phyloP scores from a whole-genome alignment of 2,797 vertebrate genomes.

The Periophthalmus magnuspinnatus region DNA sequence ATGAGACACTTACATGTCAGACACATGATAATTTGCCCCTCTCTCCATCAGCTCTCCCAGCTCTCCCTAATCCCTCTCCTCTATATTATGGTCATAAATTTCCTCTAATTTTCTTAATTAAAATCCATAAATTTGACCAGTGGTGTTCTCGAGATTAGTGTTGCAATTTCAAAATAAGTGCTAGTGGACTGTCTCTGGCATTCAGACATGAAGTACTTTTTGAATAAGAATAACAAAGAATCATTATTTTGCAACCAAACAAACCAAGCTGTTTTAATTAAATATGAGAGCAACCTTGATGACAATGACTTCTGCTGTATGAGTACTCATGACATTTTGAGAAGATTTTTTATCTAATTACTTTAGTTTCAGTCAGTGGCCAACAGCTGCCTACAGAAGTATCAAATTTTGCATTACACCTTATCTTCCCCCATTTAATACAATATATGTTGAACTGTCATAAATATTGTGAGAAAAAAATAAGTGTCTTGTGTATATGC shows the following conservation, averaged over 20 bases:
- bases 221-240: background rate
- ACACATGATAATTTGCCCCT: slow-evolving; percentile 60
- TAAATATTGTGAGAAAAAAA: background rate
- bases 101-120: slow-evolving; percentile 20
- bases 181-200: slow-evolving; percentile 19
- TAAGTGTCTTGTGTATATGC: background rate
- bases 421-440: no score
- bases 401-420: no score
- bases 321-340: no score
- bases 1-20: slow-evolving; percentile 61
- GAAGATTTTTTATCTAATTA: no score
- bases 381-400: no score
- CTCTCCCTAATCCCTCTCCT: slow-evolving; percentile 16
- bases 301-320: no score
- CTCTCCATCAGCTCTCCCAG: slow-evolving; percentile 16
- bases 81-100: slow-evolving; percentile 5
- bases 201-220: background rate
- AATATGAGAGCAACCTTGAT: no score
- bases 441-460: background rate
- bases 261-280: no score
- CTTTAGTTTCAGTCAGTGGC: no score
- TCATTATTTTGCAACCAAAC: no score
- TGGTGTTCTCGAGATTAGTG: slow-evolving; percentile 12
- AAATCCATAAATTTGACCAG: slow-evolving; percentile 9
- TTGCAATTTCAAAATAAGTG: slow-evolving; percentile 18